Base-by-base conservation (phyloP, 2,888 invertebrate species). In the Andrena dorsata region DNA sequence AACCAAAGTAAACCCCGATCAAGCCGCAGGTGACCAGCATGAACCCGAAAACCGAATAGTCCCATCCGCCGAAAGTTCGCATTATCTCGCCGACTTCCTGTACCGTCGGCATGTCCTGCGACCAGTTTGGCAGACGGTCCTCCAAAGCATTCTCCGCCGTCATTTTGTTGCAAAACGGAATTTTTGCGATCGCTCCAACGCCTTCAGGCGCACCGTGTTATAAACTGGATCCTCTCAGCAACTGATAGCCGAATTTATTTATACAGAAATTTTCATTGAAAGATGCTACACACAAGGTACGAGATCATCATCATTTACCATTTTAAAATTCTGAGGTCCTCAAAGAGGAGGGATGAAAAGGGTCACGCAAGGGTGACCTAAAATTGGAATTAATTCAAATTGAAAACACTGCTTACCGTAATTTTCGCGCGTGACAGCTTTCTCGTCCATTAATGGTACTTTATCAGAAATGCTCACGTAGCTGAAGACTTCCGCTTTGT, bases 1-100 rank as follows among this genome's bases (percentile, higher is more conserved):
- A 96, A 0, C 97, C 98, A 94, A 97, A 98, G 92, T 97, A 97
- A n/a, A 98, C 94, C 0, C 98, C 98, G 63, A 98, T 96, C 13
- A 95, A 94, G 0, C 97, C 96, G 93, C 97, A 98, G 51, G 97
- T 95, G 16, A 96, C 94, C 88, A 98, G 94, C 97, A 98, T 97
- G 0, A 95, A 91, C 76, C 96, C 95, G 93, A 98, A 98, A 86
- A 98, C 96, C 1, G 96, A 91, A 94, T 98, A 98, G 93, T 98
- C 98, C 69, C 95, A 95, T 95, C 96, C 95, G 16, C 96, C 95
- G 90, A 97, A 97, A 86, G 94, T 95, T 90, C 96, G 96, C 94
- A 96, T 94, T 66, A 95, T 93, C 69, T 92, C 91, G 87, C 95
- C 93, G 88, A 95, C 93, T 79, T 95, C 95, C 61, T 94, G 93